Percentiles rank a stretch among this genome's conserved stretches.
Evolutionary conservation across 2,888 invertebrate genomes (phyloP).

Genomic region (Drosophila pseudotalamancana): DNA sequence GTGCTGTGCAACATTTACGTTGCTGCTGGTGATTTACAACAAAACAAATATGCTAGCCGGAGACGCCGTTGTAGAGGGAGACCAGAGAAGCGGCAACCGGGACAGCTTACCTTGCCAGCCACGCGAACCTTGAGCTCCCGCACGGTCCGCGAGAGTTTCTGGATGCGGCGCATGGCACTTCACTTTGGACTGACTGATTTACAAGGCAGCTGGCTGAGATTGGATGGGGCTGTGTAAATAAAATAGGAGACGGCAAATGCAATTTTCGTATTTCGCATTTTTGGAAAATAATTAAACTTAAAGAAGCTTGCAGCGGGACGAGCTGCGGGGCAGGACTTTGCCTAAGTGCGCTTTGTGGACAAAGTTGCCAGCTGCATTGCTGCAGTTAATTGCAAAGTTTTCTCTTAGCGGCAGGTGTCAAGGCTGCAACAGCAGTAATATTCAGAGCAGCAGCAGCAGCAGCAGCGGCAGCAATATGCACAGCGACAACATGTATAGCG

Average conservation of each 20-base stretch:
- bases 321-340: neutral
- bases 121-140: slow-evolving; percentile 5
- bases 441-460: no score
- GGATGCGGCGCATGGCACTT: slow-evolving; percentile 22
- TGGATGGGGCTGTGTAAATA: slow-evolving; percentile 79
- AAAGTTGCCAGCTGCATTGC: slow-evolving; percentile 63
- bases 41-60: slow-evolving; percentile 74
- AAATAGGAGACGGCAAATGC: slow-evolving; percentile 77
- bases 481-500: slow-evolving; percentile 25
- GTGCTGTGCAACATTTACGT: slow-evolving; percentile 56
- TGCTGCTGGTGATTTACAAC: slow-evolving; percentile 80
- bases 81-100: neutral
- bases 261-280: slow-evolving; percentile 79
- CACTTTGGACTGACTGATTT: slow-evolving; percentile 72
- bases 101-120: slow-evolving; percentile 54
- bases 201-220: slow-evolving; percentile 80
- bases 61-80: neutral
- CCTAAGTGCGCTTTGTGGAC: slow-evolving; percentile 45
- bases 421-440: slow-evolving; percentile 51
- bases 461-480: neutral
- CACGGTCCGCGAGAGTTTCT: neutral
- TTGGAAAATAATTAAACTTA: slow-evolving; percentile 76
- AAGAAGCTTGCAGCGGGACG: slow-evolving; percentile 52
- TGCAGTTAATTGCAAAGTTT: slow-evolving; percentile 75
- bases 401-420: slow-evolving; percentile 62